These are phyloP conservation scores for Macaria notata DNA, from an alignment of 2,888 invertebrate species.

Conservation along the genomic window DNA sequence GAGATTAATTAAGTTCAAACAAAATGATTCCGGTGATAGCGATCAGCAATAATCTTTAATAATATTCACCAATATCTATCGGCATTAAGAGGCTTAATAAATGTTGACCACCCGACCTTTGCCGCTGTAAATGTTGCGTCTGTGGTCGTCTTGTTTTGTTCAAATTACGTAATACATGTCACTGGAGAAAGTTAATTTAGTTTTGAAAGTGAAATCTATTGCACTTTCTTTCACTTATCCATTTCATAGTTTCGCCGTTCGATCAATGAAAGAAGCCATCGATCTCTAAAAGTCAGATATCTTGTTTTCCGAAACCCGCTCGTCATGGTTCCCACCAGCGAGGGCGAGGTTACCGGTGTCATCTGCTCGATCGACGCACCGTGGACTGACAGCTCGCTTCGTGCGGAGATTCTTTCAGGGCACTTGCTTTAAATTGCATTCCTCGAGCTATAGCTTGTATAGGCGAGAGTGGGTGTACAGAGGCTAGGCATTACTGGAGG, in stretches of 20 bases:
- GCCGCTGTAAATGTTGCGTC: conserved; percentile 65
- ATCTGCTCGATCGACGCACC: conserved; percentile 19
- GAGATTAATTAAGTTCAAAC: conserved; percentile 21
- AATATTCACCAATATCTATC: conserved; percentile 29
- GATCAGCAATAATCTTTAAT: conserved; percentile 21
- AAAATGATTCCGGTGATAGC: not conserved
- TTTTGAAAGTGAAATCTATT: conserved; percentile 83
- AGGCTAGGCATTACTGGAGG: conserved; percentile 53
- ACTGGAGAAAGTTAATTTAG: conserved; percentile 82
- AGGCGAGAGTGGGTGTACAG: conserved; percentile 26
- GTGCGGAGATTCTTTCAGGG: conserved; percentile 24
- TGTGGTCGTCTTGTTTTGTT: conserved; percentile 74
- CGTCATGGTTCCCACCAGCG: conserved; percentile 20
- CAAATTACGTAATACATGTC: conserved; percentile 79
- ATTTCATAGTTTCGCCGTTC: conserved; percentile 67
- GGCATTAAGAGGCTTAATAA: conserved; percentile 36
- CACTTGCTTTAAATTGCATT: conserved; percentile 31
- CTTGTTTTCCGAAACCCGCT: conserved; percentile 30
- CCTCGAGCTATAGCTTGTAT: conserved; percentile 26
- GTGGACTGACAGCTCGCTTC: conserved; percentile 4
- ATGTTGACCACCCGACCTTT: conserved; percentile 65
- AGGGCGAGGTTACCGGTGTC: conserved; percentile 31
- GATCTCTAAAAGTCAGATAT: conserved; percentile 37
- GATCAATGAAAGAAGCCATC: conserved; percentile 46
- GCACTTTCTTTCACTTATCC: conserved; percentile 79